Conservation (phyloP, 2,888 invertebrate species). For the Drosophila yooni region DNA sequence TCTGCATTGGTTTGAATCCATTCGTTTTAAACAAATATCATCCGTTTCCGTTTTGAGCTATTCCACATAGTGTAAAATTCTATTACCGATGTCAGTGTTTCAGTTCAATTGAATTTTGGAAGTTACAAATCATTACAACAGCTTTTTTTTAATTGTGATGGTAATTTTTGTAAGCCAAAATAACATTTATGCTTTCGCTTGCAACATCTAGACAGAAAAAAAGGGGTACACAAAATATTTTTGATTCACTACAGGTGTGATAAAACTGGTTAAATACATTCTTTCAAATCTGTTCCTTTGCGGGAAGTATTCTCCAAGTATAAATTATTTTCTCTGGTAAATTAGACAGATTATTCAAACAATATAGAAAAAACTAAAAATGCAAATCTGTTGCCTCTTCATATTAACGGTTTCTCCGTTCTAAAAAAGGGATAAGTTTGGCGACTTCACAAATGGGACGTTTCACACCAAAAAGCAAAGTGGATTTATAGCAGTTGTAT, state of each 20-base stretch:
- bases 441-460: neutral
- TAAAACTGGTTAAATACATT: neutral
- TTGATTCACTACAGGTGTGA: neutral
- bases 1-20: neutral
- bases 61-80: neutral
- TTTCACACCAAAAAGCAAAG: neutral
- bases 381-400: neutral
- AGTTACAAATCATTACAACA: neutral
- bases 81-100: neutral
- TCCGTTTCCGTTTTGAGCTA: neutral
- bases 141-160: too few species aligned
- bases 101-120: neutral
- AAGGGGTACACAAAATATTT: neutral
- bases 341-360: neutral
- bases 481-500: neutral
- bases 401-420: neutral
- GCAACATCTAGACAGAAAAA: neutral
- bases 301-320: neutral
- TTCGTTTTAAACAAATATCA: neutral
- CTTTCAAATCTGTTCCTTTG: neutral
- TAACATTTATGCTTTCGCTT: too few species aligned
- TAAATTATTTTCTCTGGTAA: neutral
- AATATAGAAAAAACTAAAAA: neutral
- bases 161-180: too few species aligned
- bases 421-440: neutral